phyloP scores from a whole-genome alignment of 2,888 invertebrate species.

The Rotaria socialis region DNA sequence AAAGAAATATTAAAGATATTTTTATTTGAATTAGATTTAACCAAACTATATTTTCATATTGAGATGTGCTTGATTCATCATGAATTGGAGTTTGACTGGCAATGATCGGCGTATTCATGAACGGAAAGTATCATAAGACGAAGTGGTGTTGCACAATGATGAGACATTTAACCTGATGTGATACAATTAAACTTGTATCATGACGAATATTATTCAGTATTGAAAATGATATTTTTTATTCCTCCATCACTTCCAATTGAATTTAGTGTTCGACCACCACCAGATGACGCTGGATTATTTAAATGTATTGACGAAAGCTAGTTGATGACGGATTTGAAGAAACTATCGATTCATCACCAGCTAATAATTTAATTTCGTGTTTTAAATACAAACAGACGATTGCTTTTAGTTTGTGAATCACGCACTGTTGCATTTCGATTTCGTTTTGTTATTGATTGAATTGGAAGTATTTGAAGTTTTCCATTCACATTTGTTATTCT shows the following conservation, averaged over 20 bases:
- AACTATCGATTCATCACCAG: conserved; percentile 65
- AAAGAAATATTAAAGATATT: not conserved
- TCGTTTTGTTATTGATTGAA: conserved; percentile 84
- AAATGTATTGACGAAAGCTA: not conserved
- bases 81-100: conserved; percentile 85
- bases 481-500: conserved; percentile 94
- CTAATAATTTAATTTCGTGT: conserved; percentile 82
- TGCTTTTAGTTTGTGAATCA: conserved; percentile 92
- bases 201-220: conserved; percentile 9
- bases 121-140: conserved; percentile 71
- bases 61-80: conserved; percentile 84
- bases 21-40: no score
- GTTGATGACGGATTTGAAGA: not conserved
- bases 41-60: conserved; percentile 52
- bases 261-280: not conserved
- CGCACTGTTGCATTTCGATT: conserved; percentile 82
- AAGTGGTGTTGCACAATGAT: conserved; percentile 74
- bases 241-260: not conserved
- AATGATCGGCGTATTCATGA: conserved; percentile 58
- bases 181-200: conserved; percentile 82
- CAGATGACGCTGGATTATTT: not conserved
- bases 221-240: not conserved
- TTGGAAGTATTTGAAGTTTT: conserved; percentile 70
- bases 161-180: conserved; percentile 63
- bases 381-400: conserved; percentile 95